These are phyloP conservation scores for Drosophila nasuta DNA, from an alignment of 1,140 invertebrate species.

Conservation along the genomic window DNA sequence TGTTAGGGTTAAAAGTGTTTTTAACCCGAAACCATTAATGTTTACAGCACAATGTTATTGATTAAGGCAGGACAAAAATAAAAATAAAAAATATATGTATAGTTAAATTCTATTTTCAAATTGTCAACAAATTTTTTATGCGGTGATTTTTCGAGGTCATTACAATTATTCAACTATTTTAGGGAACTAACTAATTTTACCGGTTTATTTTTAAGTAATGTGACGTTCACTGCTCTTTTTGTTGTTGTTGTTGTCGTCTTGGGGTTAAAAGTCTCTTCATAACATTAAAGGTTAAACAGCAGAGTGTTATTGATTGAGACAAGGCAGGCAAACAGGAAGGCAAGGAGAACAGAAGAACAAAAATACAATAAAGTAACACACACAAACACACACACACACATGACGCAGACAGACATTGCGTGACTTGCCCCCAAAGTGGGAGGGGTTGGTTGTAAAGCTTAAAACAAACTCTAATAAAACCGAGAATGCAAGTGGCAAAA, in stretches of 20 bases:
- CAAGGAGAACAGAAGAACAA: conserved; percentile 12
- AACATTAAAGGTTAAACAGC: conserved; percentile 45
- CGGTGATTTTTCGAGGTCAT: too few species aligned
- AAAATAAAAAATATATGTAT: background rate
- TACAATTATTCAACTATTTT: too few species aligned
- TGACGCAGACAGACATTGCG: conserved; percentile 57
- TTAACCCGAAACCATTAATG: conserved; percentile 37
- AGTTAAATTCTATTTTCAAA: too few species aligned
- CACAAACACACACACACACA: conserved; percentile 33
- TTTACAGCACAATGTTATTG: conserved; percentile 45
- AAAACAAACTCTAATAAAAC: conserved; percentile 16
- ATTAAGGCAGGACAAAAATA: conserved; percentile 45
- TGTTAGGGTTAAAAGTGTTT: conserved; percentile 40
- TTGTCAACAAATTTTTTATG: too few species aligned
- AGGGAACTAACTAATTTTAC: too few species aligned
- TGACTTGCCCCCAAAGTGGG: conserved; percentile 23
- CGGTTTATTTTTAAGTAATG: background rate
- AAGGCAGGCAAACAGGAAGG: conserved; percentile 19
- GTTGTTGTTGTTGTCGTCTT: background rate
- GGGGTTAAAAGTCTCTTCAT: conserved; percentile 43
- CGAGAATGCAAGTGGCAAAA: conserved; percentile 25
- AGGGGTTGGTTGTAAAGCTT: background rate
- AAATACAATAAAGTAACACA: conserved; percentile 33
- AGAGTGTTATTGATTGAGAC: conserved; percentile 50
- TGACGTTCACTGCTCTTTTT: background rate